Percentiles rank a stretch among this genome's conserved stretches.
Evolutionary conservation across 2,888 invertebrate species (phyloP).

Genomic region (Tubulanus polymorphus): DNA sequence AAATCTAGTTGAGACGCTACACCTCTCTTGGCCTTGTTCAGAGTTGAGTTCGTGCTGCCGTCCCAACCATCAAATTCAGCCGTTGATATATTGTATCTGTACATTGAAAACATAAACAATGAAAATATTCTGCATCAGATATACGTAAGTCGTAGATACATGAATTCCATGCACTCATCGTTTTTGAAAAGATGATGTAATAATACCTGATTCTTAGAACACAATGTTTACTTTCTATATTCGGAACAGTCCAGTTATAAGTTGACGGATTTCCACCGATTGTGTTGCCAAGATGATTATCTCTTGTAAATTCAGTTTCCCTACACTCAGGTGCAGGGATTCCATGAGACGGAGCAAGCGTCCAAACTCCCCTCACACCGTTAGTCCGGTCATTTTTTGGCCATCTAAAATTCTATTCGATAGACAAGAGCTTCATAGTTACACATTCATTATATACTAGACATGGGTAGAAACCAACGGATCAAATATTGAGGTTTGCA

Average conservation of each 20-base stretch:
- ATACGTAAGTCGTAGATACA: no score
- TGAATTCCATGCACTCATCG: no score
- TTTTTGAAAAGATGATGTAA: no score
- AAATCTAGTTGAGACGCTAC: conserved; percentile 29
- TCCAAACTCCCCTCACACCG: conserved; percentile 38
- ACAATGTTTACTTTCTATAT: conserved; percentile 40
- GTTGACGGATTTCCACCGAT: conserved; percentile 40
- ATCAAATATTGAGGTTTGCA: background rate
- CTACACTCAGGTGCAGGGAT: conserved; percentile 47
- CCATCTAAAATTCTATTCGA: conserved; percentile 23
- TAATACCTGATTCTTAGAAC: conserved; percentile 49
- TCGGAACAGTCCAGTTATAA: conserved; percentile 52
- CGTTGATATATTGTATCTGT: conserved; percentile 52
- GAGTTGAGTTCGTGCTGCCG: conserved; percentile 26
- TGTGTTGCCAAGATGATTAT: conserved; percentile 52
- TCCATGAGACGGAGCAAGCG: conserved; percentile 38
- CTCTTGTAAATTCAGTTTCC: conserved; percentile 47
- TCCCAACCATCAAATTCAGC: conserved; percentile 47
- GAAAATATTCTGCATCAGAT: no score
- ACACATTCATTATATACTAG: background rate
- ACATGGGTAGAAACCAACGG: background rate
- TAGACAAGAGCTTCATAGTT: background rate
- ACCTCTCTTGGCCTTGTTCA: conserved; percentile 15
- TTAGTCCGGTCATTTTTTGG: conserved; percentile 20
- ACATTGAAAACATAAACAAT: conserved; percentile 1